phyloP scores from a whole-genome alignment of 2,113 vertebrate genomes.

The Vulpes lagopus region DNA sequence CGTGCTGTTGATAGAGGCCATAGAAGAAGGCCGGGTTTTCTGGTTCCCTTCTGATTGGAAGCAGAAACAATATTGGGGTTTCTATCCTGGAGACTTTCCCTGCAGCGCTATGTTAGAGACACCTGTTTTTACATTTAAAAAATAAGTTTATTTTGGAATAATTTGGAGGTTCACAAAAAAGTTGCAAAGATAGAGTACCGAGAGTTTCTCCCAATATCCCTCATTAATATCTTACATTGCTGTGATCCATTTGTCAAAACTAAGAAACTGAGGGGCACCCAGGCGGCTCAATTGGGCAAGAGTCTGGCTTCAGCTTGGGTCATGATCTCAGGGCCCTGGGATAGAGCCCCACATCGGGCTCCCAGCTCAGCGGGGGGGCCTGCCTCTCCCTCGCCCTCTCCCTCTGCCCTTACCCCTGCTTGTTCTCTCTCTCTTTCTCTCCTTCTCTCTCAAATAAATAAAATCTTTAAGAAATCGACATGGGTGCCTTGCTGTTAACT shows the following conservation, averaged over 20 bases:
- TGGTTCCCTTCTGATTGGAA: background rate
- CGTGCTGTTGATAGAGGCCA: background rate
- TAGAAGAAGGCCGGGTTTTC: background rate
- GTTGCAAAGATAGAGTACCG: background rate
- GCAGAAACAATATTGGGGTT: background rate
- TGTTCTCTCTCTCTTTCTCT: background rate
- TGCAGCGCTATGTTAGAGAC: background rate
- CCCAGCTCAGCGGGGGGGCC: background rate
- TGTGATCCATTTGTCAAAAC: background rate
- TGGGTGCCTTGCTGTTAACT: background rate
- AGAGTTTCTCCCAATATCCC: background rate
- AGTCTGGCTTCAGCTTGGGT: background rate
- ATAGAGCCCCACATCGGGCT: rapidly evolving
- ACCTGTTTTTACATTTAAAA: too few relatives aligned
- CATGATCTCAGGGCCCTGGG: background rate
- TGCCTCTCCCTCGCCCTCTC: background rate
- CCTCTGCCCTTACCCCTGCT: background rate
- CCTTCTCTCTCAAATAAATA: background rate
- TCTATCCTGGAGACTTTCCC: slow-evolving; percentile 20
- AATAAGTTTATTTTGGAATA: background rate
- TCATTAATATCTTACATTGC: background rate
- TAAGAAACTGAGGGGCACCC: background rate
- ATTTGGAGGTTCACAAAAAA: background rate
- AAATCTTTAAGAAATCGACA: background rate
- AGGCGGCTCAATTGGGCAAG: background rate